A percentile compares a stretch with the other conserved stretches of the same genome.
Conservation (phyloP, 2,797 vertebrate genomes). For the Amazona finschi region DNA sequence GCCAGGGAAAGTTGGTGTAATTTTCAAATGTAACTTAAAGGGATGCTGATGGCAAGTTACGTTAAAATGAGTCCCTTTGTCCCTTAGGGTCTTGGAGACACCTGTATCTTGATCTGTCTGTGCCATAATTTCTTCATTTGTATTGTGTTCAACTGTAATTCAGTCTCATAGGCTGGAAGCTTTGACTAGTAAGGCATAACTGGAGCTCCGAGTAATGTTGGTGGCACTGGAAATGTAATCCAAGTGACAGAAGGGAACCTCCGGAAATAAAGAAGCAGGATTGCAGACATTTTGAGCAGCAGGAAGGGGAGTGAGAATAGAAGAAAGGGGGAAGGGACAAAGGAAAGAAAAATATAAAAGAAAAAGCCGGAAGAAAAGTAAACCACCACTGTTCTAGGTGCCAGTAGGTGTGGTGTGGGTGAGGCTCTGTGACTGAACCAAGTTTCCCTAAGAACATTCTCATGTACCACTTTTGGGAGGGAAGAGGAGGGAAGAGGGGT, state of each 20-base stretch:
- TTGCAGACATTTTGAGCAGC: background rate
- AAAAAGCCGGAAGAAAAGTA: background rate
- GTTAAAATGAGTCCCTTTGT: background rate
- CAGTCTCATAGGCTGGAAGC: background rate
- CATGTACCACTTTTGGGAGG: background rate
- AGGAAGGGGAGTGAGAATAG: background rate
- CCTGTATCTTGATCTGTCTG: background rate
- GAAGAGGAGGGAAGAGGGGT: background rate
- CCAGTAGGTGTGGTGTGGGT: fast-evolving
- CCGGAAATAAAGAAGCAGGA: background rate
- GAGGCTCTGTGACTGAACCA: background rate
- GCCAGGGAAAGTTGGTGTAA: background rate
- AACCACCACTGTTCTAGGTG: background rate
- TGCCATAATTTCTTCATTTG: background rate
- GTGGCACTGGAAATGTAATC: background rate
- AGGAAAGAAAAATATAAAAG: background rate
- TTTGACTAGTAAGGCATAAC: background rate
- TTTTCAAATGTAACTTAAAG: background rate
- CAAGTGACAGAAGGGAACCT: background rate
- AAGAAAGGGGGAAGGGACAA: background rate
- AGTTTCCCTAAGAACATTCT: background rate
- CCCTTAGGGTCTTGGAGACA: background rate
- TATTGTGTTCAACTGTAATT: background rate
- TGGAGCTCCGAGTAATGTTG: background rate
- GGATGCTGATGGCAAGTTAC: background rate